phyloP scores from a whole-genome alignment of 2,113 vertebrate genomes.

The Lucifuga dentata region DNA sequence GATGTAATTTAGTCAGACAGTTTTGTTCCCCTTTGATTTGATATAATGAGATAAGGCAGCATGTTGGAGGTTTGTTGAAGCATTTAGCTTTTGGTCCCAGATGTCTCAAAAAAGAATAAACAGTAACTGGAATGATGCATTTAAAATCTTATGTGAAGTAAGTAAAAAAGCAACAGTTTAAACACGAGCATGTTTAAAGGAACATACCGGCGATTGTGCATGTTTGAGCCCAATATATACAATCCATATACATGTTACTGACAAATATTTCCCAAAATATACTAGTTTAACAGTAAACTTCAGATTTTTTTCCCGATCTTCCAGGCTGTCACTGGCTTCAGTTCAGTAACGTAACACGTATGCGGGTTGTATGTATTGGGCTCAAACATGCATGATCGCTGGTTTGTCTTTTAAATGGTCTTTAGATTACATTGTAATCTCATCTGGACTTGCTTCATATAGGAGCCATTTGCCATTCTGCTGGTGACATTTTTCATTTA shows the following conservation, averaged over 20 bases:
- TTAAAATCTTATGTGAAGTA: constrained; percentile 47
- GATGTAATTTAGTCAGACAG: constrained; percentile 69
- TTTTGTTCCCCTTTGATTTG: constrained; percentile 68
- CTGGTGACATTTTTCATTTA: constrained; percentile 23
- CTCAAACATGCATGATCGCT: no score
- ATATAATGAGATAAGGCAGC: constrained; percentile 65
- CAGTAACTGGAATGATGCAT: constrained; percentile 49
- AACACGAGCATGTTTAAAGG: neutral
- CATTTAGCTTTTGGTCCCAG: constrained; percentile 59
- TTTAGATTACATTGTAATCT: constrained; percentile 10
- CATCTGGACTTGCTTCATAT: neutral
- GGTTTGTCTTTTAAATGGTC: constrained; percentile 16
- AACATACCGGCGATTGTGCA: no score
- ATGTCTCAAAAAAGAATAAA: constrained; percentile 44
- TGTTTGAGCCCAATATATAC: no score
- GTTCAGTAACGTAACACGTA: no score
- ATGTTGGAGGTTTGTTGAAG: constrained; percentile 64
- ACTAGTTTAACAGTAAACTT: no score
- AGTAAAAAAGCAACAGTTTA: constrained; percentile 27
- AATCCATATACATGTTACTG: no score
- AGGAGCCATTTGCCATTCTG: constrained; percentile 9
- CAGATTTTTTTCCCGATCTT: no score
- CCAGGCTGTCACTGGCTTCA: no score
- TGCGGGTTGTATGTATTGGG: no score
- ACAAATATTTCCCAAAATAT: no score